Percentiles rank a stretch among this genome's conserved stretches.
Evolutionary conservation across 2,113 vertebrate genomes (phyloP).

Genomic region (Oceanodroma tethys): DNA sequence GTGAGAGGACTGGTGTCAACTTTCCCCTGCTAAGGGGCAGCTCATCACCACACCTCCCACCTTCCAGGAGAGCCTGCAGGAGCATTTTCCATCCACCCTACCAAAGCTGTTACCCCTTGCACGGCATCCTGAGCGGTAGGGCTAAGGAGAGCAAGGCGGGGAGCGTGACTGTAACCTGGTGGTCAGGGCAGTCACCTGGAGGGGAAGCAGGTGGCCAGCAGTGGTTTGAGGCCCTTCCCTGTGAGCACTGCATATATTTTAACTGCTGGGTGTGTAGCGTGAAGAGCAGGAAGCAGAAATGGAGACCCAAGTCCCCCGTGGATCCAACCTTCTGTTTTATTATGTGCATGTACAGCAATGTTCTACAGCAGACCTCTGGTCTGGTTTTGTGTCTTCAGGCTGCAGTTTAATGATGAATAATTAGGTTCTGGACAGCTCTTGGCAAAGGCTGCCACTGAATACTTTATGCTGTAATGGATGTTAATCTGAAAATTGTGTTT

Average conservation of each 20-base stretch:
- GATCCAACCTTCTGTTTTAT: neutral
- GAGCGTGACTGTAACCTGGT: neutral
- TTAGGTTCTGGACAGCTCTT: conserved; percentile 55
- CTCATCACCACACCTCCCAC: neutral
- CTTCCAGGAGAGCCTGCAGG: neutral
- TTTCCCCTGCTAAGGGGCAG: neutral
- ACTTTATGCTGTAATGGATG: conserved; percentile 45
- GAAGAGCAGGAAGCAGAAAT: neutral
- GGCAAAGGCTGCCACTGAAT: conserved; percentile 48
- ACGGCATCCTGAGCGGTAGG: accelerated
- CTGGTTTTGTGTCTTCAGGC: conserved; percentile 61
- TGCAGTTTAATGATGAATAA: conserved; percentile 67
- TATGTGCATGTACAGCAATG: neutral
- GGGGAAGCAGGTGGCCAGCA: neutral
- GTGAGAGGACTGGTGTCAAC: accelerated
- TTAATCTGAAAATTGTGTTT: conserved; percentile 63
- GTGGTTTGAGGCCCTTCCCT: neutral
- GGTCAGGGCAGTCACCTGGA: neutral
- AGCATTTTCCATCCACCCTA: neutral
- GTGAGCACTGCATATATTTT: neutral
- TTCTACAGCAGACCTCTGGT: conserved; percentile 41
- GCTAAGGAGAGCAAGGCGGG: neutral
- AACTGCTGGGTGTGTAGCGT: neutral
- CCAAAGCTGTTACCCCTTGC: neutral
- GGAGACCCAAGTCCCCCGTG: neutral